These are phyloP conservation scores for Merluccius polli DNA, from an alignment of 2,797 vertebrate species.

Conservation along the genomic window DNA sequence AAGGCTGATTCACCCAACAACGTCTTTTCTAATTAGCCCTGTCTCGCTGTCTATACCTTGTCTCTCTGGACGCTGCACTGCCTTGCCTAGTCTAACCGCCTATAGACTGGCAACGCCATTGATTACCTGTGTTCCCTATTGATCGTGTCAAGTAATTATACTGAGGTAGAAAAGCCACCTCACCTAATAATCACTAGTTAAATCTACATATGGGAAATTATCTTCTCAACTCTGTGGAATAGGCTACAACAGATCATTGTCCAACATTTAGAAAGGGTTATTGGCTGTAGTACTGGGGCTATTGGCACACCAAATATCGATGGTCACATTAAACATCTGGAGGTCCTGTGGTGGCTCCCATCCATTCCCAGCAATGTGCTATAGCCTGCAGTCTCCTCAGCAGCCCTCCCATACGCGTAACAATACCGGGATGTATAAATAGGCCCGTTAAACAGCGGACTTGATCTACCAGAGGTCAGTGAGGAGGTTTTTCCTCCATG, in stretches of 20 bases:
- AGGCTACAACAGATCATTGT: neutral
- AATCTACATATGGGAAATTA: constrained; percentile 37
- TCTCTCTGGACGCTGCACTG: neutral
- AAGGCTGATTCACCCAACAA: constrained; percentile 44
- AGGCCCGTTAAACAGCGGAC: neutral
- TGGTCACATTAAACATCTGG: neutral
- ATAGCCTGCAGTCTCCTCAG: neutral
- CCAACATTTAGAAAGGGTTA: constrained; percentile 42
- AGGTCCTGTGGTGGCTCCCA: too few species aligned
- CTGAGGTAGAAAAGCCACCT: constrained; percentile 51
- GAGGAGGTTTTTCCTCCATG: neutral
- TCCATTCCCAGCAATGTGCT: neutral
- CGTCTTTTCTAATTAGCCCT: constrained; percentile 45
- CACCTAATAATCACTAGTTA: constrained; percentile 54
- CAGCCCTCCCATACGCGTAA: neutral
- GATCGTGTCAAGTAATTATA: constrained; percentile 64
- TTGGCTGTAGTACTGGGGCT: constrained; percentile 5
- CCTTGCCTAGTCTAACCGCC: constrained; percentile 7
- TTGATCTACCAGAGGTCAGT: constrained; percentile 7
- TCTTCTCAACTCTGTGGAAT: constrained; percentile 17
- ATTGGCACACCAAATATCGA: neutral
- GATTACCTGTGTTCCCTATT: constrained; percentile 58
- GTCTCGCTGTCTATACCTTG: constrained; percentile 13
- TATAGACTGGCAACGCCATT: constrained; percentile 53
- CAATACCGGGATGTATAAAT: neutral